Conservation (phyloP, 2,797 vertebrate species). For the Chelidonichthys spinosus region DNA sequence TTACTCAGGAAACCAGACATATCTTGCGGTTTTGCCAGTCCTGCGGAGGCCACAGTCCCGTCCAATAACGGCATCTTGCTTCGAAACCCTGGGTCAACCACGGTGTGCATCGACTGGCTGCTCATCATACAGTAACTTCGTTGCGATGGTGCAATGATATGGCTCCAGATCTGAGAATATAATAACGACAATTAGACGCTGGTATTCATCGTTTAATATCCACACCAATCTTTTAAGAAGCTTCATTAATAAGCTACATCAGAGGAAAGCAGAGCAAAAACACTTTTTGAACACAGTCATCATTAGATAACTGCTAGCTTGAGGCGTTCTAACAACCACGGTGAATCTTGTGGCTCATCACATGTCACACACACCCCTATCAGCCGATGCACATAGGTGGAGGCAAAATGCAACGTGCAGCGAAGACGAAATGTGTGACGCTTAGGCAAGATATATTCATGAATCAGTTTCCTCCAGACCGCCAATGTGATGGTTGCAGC, state of each 20-base stretch:
- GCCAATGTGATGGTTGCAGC: background rate
- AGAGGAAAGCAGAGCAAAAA: background rate
- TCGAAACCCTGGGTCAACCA: constrained; percentile 76
- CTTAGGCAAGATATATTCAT: background rate
- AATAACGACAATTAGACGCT: constrained; percentile 34
- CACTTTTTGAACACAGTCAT: background rate
- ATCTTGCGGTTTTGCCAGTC: constrained; percentile 71
- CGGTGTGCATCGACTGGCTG: constrained; percentile 78
- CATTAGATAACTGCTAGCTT: constrained; percentile 8
- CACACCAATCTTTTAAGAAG: background rate
- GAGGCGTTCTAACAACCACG: constrained; percentile 24
- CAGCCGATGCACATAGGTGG: constrained; percentile 9
- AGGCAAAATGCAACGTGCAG: constrained; percentile 19
- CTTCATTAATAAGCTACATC: constrained; percentile 6
- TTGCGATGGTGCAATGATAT: constrained; percentile 28
- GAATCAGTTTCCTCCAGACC: background rate
- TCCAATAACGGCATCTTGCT: constrained; percentile 87
- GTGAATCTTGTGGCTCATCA: constrained; percentile 43
- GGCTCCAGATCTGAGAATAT: constrained; percentile 66
- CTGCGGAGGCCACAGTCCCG: constrained; percentile 58
- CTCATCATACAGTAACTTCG: constrained; percentile 82
- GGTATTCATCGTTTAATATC: background rate
- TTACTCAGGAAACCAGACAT: constrained; percentile 70
- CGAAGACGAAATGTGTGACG: constrained; percentile 9
- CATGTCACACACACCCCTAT: constrained; percentile 31